These are phyloP conservation scores for Amblyteles armatorius DNA, from an alignment of 2,888 invertebrate species.

Conservation along the genomic window DNA sequence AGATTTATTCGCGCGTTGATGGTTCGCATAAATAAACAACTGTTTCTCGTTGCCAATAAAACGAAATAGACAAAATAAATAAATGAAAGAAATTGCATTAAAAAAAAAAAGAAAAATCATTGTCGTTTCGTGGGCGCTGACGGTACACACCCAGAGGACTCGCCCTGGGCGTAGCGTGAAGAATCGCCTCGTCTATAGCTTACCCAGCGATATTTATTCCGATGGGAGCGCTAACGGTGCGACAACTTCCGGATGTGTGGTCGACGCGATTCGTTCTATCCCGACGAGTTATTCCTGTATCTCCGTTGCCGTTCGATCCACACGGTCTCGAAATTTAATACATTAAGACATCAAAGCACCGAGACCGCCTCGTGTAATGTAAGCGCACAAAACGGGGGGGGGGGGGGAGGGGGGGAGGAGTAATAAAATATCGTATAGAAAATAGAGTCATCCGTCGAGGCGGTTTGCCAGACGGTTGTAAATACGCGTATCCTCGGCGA, in stretches of 20 bases:
- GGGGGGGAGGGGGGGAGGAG: neutral
- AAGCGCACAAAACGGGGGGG: neutral
- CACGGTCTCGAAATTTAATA: slow-evolving; percentile 17
- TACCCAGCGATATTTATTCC: slow-evolving; percentile 40
- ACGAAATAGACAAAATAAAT: neutral
- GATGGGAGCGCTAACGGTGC: slow-evolving; percentile 24
- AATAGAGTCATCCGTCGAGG: slow-evolving; percentile 59
- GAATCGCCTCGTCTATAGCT: slow-evolving; percentile 53
- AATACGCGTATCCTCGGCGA: slow-evolving; percentile 35
- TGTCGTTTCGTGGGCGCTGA: slow-evolving; percentile 55
- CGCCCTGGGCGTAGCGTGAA: slow-evolving; percentile 60
- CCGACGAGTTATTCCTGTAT: slow-evolving; percentile 2
- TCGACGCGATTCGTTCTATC: slow-evolving; percentile 33
- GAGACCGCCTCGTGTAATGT: slow-evolving; percentile 9
- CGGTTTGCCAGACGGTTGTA: slow-evolving; percentile 13
- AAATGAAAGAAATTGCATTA: neutral
- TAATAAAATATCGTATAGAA: slow-evolving; percentile 45
- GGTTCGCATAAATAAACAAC: slow-evolving; percentile 38
- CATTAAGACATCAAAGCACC: slow-evolving; percentile 45
- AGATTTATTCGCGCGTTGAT: slow-evolving; percentile 40
- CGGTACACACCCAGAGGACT: slow-evolving; percentile 43
- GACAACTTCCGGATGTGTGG: slow-evolving; percentile 50
- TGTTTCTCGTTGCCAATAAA: slow-evolving; percentile 3
- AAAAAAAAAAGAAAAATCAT: neutral
- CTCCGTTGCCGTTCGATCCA: neutral